phyloP scores from a whole-genome alignment of 2,797 vertebrate genomes.

The Apogon talboti region DNA sequence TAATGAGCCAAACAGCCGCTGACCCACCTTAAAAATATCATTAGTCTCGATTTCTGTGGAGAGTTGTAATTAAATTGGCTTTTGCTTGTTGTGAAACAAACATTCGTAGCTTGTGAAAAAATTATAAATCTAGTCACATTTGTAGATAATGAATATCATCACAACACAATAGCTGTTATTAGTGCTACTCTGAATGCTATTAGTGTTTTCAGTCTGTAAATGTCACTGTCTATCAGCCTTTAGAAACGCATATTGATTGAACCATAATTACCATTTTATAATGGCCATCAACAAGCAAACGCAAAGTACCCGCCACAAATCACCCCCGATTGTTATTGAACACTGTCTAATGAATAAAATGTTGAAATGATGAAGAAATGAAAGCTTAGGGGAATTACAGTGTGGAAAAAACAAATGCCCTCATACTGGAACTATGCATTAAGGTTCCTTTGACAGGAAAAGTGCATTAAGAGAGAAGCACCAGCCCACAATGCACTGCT shows the following conservation, averaged over 20 bases:
- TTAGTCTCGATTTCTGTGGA: conserved; percentile 16
- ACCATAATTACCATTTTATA: conserved; percentile 31
- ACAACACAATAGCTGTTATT: conserved; percentile 24
- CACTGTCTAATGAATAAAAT: not conserved
- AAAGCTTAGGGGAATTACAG: not conserved
- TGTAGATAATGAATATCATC: conserved; percentile 27
- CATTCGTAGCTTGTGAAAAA: conserved; percentile 6
- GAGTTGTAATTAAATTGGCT: conserved; percentile 10
- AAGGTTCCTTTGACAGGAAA: not conserved
- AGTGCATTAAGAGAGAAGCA: conserved; percentile 6
- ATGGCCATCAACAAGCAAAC: conserved; percentile 18
- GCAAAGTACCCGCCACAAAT: conserved; percentile 21
- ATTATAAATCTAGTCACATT: conserved; percentile 22
- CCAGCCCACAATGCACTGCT: not conserved
- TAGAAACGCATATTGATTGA: conserved; percentile 32
- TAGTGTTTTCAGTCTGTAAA: conserved; percentile 22
- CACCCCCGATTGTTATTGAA: conserved; percentile 10
- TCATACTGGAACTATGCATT: not conserved
- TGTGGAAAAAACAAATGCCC: not conserved
- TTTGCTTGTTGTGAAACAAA: not conserved
- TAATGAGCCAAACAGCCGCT: conserved; percentile 11
- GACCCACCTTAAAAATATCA: conserved; percentile 4
- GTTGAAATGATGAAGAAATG: conserved; percentile 5
- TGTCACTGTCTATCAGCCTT: conserved; percentile 10
- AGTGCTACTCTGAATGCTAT: conserved; percentile 2